phyloP scores from a whole-genome alignment of 2,888 invertebrate species.

The Muscina levida region DNA sequence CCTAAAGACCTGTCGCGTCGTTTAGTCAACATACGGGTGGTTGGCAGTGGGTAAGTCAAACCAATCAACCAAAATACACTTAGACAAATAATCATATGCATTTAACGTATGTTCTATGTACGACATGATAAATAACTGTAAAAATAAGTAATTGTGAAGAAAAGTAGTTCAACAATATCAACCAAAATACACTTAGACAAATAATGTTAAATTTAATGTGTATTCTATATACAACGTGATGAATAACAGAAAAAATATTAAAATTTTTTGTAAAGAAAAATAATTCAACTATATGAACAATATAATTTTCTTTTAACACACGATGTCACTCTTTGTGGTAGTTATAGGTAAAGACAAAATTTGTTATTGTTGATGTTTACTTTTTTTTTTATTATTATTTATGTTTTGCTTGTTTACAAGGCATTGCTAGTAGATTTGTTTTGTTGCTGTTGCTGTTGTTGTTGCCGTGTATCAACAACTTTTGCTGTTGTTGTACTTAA shows the following conservation, averaged over 20 bases:
- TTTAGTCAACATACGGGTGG: background rate
- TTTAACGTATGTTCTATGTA: no score
- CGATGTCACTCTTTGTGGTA: constrained; percentile 27
- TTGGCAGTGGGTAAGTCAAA: background rate
- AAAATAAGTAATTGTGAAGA: no score
- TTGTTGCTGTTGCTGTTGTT: constrained; percentile 17
- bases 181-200: no score
- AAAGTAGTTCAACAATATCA: no score
- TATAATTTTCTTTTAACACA: background rate
- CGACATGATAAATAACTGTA: no score
- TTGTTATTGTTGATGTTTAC: constrained; percentile 26
- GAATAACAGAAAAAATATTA: background rate
- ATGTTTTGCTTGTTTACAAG: constrained; percentile 21
- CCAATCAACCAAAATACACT: background rate
- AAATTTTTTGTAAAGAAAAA: background rate
- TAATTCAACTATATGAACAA: background rate
- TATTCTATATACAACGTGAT: no score
- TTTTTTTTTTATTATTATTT: constrained; percentile 32
- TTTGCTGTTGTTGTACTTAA: constrained; percentile 33
- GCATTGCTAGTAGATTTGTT: constrained; percentile 34
- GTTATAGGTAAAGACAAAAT: background rate
- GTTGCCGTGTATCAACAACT: constrained; percentile 20
- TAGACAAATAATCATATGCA: background rate
- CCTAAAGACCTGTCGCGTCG: background rate
- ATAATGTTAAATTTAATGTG: no score